Base-by-base conservation (phyloP, 2,888 invertebrate species). In the Megastigmus dorsalis region DNA sequence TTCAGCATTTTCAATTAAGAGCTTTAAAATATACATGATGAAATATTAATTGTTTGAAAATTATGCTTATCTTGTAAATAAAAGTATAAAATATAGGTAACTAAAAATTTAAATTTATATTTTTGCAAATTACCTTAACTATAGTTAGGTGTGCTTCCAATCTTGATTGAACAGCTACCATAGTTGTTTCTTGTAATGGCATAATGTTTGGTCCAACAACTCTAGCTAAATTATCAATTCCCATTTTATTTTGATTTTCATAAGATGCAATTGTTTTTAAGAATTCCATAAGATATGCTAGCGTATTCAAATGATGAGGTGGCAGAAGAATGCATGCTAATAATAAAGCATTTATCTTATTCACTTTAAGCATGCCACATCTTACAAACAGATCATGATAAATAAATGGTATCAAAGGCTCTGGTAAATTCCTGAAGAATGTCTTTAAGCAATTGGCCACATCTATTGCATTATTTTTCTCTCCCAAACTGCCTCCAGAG, bases 151-250 rank as follows among this genome's bases (percentile, higher is more conserved):
- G 93, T 82, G 93, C 92, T 65, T 92, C 92, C 69, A 94, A 88
- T 79, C 93, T 89, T 77, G 91, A 90, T 77, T 92, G 89, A 54
- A 93, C 90, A n/a, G 91, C 86, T 3, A 84, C 76, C 82, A 87
- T 86, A 0, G 85, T 91, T 20, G 92, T 91, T 76, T 93, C 92
- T 63, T 93, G 92, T 10, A 93, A 88, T 0, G 95, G 95, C 93
- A 97, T 94, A 63, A 97, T 90, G 83, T 95, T 95, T 0, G 97
- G 97, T 0, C 95, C 93, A 85, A 97, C 90, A 30, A 97, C 93
- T 79, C 96, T 94, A 1, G 97, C 94, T 77, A 97, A 89, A 89
- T 97, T 97, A 63, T 93, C 92, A 0, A 92, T 89, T 80, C 93
- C 92, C 97, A 97, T 97, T 87, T 94, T 93, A 86, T 97, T 97